Evolutionary conservation across 2,888 invertebrate genomes (phyloP).

Genomic region (Lamproptera curius): DNA sequence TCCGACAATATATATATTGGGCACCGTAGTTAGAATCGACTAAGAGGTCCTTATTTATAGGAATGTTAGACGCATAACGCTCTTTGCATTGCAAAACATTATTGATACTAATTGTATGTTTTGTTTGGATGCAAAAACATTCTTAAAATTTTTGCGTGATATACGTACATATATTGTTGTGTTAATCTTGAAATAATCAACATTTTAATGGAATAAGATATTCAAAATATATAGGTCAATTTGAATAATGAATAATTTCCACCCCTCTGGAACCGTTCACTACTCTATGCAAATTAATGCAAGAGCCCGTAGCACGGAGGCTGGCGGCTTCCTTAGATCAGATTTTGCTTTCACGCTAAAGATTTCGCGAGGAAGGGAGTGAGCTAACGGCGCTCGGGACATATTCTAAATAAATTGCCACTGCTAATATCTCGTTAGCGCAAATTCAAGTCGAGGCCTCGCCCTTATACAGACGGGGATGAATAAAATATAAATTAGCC

Average conservation of each 20-base stretch:
- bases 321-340: constrained; percentile 57
- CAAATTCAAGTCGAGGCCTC: not conserved
- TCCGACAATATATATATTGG: too few relatives aligned
- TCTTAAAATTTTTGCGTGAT: too few relatives aligned
- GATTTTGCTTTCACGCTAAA: constrained; percentile 61
- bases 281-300: constrained; percentile 44
- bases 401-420: constrained; percentile 17
- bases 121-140: too few relatives aligned
- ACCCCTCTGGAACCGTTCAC: constrained; percentile 9
- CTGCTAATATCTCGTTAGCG: constrained; percentile 10
- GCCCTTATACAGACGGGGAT: not conserved
- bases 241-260: not conserved
- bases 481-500: not conserved
- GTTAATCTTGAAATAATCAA: too few relatives aligned
- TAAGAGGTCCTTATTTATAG: too few relatives aligned
- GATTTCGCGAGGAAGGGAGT: constrained; percentile 29
- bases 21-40: too few relatives aligned
- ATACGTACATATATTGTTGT: too few relatives aligned
- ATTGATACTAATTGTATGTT: too few relatives aligned
- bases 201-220: too few relatives aligned
- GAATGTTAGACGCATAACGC: too few relatives aligned
- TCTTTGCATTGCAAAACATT: too few relatives aligned
- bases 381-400: not conserved
- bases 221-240: too few relatives aligned
- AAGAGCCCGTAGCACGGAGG: constrained; percentile 35